Conservation (phyloP, 2,888 invertebrate genomes). For the Thalpophila matura region DNA sequence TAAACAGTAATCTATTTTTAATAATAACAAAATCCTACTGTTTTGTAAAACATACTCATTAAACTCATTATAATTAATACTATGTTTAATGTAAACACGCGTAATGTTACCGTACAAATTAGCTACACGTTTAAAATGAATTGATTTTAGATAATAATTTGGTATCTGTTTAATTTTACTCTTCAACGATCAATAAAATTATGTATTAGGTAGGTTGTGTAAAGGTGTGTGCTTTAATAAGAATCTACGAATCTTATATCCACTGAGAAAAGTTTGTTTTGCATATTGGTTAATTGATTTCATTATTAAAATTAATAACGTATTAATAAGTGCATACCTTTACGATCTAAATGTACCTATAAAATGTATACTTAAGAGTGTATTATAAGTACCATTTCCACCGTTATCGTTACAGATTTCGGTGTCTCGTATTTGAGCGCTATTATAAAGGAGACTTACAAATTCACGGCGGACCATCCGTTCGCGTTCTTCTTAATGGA, state of each 20-base stretch:
- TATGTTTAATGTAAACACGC: too few relatives aligned
- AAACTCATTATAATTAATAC: neutral
- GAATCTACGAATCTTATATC: neutral
- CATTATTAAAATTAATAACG: neutral
- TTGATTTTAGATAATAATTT: conserved; percentile 27
- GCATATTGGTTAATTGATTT: neutral
- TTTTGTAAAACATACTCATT: too few relatives aligned
- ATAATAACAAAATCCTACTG: too few relatives aligned
- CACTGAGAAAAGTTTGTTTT: neutral
- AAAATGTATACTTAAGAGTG: conserved; percentile 1
- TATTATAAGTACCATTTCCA: conserved; percentile 26
- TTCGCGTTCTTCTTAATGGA: conserved; percentile 62
- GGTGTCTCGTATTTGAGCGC: conserved; percentile 53
- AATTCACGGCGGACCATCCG: conserved; percentile 72
- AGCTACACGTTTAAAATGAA: neutral
- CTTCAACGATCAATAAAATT: neutral
- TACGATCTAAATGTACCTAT: conserved; percentile 16
- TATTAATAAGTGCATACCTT: conserved; percentile 35
- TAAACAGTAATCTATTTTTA: too few relatives aligned
- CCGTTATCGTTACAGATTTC: conserved; percentile 59
- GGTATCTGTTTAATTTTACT: conserved; percentile 17
- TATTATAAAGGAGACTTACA: conserved; percentile 16
- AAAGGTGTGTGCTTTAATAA: conserved; percentile 27
- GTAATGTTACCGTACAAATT: neutral
- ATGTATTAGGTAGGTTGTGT: neutral